Percentiles rank a stretch among this genome's conserved stretches.
These are phyloP conservation scores for Drosophila falleni DNA, from an alignment of 2,888 invertebrate genomes.

Conservation along the genomic window DNA sequence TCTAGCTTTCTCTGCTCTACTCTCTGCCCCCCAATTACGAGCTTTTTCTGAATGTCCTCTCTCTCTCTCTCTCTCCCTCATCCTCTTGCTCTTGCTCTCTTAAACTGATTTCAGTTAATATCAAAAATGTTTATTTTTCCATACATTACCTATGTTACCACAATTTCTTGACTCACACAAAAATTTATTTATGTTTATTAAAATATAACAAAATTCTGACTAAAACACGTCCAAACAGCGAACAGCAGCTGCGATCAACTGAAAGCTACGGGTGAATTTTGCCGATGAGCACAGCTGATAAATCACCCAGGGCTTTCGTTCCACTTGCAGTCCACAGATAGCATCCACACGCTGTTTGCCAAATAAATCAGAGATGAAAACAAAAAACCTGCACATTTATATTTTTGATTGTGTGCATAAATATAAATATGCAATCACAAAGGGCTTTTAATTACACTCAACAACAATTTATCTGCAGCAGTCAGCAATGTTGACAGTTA, in stretches of 20 bases:
- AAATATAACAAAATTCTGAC: no score
- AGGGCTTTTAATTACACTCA: constrained; percentile 60
- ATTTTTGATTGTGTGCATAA: constrained; percentile 21
- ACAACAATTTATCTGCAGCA: constrained; percentile 56
- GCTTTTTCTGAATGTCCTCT: background rate
- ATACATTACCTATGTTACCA: constrained; percentile 32
- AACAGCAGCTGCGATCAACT: constrained; percentile 45
- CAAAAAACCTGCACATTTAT: constrained; percentile 22
- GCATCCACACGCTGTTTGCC: constrained; percentile 13
- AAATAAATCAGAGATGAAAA: constrained; percentile 24
- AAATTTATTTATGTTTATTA: background rate
- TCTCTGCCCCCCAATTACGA: background rate
- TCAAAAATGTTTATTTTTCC: constrained; percentile 1
- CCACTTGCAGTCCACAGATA: constrained; percentile 29
- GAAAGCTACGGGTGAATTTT: constrained; percentile 5
- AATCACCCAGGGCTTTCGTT: constrained; percentile 40
- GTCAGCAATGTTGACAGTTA: constrained; percentile 50
- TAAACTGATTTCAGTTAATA: background rate
- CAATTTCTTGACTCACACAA: constrained; percentile 9
- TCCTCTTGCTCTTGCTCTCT: background rate
- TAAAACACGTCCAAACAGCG: constrained; percentile 7
- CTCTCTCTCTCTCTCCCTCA: background rate
- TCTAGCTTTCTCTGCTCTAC: background rate
- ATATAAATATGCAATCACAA: constrained; percentile 41
- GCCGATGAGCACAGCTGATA: constrained; percentile 5